Conservation (phyloP, 2,797 vertebrate genomes). For the Acanthiza pusilla region DNA sequence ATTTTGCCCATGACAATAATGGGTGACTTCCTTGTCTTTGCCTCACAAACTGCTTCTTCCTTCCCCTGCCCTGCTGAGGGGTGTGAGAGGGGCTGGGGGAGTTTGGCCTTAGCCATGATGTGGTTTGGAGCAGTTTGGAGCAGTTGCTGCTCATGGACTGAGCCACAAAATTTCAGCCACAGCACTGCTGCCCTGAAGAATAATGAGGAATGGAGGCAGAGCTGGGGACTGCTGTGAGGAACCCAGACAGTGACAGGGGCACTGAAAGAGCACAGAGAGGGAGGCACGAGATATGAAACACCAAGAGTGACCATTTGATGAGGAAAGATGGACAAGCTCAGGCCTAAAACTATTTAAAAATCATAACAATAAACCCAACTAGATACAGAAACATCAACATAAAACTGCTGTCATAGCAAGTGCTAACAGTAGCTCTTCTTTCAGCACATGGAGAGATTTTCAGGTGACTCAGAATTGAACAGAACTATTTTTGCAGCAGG, state of each 20-base stretch:
- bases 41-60: not conserved
- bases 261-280: not conserved
- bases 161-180: conserved; percentile 40
- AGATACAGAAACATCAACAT: not conserved
- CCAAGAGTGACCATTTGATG: not conserved
- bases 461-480: not conserved
- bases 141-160: conserved; percentile 6
- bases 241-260: not conserved
- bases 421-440: not conserved
- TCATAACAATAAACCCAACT: not conserved
- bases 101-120: not conserved
- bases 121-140: conserved; percentile 42
- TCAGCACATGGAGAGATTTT: not conserved
- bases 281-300: not conserved
- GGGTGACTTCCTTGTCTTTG: not conserved
- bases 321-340: not conserved
- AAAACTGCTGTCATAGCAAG: not conserved
- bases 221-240: not conserved
- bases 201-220: not conserved
- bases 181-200: not conserved
- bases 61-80: not conserved
- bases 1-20: not conserved
- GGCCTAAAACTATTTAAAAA: not conserved
- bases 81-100: not conserved
- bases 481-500: not conserved